Evolutionary conservation across 2,113 vertebrate species (phyloP).

Genomic region (Chamaea fasciata): DNA sequence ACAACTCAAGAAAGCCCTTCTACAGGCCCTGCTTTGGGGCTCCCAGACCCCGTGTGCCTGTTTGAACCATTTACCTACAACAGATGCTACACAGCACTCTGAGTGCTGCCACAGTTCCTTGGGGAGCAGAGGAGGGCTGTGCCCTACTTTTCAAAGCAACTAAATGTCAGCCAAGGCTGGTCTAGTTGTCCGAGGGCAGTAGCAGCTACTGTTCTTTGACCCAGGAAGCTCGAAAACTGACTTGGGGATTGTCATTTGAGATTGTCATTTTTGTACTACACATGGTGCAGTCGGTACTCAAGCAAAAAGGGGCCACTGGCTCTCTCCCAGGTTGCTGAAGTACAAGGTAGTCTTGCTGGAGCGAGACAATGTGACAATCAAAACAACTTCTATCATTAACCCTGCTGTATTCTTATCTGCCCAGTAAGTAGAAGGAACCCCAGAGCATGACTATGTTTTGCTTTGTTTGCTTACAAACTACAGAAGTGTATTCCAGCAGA

Average conservation of each 20-base stretch:
- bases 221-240: neutral
- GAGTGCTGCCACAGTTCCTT: accelerated
- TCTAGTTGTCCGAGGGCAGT: neutral
- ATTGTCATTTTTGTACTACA: neutral
- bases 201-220: neutral
- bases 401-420: neutral
- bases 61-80: neutral
- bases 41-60: neutral
- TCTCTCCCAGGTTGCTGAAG: neutral
- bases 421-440: neutral
- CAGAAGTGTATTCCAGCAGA: neutral
- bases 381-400: neutral
- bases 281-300: accelerated
- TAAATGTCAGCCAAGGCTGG: neutral
- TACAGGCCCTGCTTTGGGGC: neutral
- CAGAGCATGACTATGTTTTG: neutral
- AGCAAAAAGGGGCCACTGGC: neutral
- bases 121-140: neutral
- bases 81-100: accelerated
- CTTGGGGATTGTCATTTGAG: neutral
- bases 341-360: neutral
- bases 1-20: neutral
- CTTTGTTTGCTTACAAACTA: neutral
- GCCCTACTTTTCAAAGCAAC: neutral
- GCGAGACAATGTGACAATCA: accelerated